Evolutionary conservation across 2,888 invertebrate genomes (phyloP).

Genomic region (Sesia apiformis): DNA sequence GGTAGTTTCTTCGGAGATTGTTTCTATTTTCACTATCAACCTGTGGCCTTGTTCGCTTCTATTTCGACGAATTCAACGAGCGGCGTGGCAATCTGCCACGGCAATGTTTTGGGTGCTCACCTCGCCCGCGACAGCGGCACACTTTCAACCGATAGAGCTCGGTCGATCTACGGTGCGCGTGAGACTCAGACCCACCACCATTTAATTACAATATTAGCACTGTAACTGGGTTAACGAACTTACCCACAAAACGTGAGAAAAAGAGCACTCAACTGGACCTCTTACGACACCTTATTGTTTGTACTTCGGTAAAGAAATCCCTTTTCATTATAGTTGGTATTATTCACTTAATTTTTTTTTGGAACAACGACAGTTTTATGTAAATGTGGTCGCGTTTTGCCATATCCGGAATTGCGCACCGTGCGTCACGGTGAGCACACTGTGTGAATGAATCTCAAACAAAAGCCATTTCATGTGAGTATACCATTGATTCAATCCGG

Average conservation of each 20-base stretch:
- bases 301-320: constrained; percentile 19
- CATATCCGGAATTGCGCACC: constrained; percentile 45
- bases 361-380: constrained; percentile 28
- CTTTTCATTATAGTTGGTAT: constrained; percentile 15
- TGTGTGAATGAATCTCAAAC: constrained; percentile 60
- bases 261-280: constrained; percentile 28
- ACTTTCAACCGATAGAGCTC: constrained; percentile 36
- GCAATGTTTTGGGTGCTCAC: constrained; percentile 43
- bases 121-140: constrained; percentile 35
- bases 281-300: constrained; percentile 48
- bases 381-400: constrained; percentile 46
- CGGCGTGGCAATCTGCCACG: constrained; percentile 58
- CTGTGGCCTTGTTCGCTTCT: constrained; percentile 60
- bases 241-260: constrained; percentile 52
- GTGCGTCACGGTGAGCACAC: constrained; percentile 58
- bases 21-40: constrained; percentile 50
- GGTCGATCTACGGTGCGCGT: background rate
- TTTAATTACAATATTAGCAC: constrained; percentile 56
- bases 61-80: constrained; percentile 32
- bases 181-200: constrained; percentile 22
- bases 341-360: constrained; percentile 15
- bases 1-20: background rate
- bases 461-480: constrained; percentile 47
- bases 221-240: constrained; percentile 72
- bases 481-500: constrained; percentile 35